phyloP scores from a whole-genome alignment of 2,888 invertebrate genomes.

The Pterostichus madidus region DNA sequence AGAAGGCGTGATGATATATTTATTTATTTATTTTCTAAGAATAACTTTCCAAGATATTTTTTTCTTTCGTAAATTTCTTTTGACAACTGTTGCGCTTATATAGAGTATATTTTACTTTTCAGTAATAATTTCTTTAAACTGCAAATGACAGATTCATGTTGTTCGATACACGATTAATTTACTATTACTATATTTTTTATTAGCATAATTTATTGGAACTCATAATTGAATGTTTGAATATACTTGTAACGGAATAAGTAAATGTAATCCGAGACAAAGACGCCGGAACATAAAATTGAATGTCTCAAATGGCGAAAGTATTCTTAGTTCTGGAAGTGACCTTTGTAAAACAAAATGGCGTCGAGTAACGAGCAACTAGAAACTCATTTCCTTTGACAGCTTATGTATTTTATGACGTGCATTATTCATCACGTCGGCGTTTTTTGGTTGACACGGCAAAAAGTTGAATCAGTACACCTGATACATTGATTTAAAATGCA shows the following conservation, averaged over 20 bases:
- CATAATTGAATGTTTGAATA: background rate
- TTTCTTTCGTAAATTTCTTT: conserved; percentile 12
- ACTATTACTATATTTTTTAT: no score
- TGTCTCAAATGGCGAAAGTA: conserved; percentile 13
- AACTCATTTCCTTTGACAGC: conserved; percentile 53
- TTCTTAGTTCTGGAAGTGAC: conserved; percentile 20
- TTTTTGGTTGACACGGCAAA: conserved; percentile 30
- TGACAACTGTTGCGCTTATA: conserved; percentile 16
- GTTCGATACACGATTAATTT: background rate
- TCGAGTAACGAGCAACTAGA: conserved; percentile 18
- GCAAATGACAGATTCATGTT: background rate
- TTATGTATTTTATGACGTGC: conserved; percentile 53
- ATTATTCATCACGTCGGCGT: conserved; percentile 41
- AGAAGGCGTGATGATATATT: no score
- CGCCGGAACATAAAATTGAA: background rate
- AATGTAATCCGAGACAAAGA: background rate
- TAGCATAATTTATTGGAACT: no score
- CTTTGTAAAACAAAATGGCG: conserved; percentile 49
- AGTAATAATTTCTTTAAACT: background rate
- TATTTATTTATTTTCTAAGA: no score
- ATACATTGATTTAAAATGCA: conserved; percentile 57
- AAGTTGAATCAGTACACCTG: conserved; percentile 41
- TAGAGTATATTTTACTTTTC: background rate
- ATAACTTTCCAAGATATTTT: conserved; percentile 19
- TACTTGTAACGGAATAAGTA: background rate